Conservation (phyloP, 2,888 invertebrate genomes). For the Pogonocherus hispidulus region DNA sequence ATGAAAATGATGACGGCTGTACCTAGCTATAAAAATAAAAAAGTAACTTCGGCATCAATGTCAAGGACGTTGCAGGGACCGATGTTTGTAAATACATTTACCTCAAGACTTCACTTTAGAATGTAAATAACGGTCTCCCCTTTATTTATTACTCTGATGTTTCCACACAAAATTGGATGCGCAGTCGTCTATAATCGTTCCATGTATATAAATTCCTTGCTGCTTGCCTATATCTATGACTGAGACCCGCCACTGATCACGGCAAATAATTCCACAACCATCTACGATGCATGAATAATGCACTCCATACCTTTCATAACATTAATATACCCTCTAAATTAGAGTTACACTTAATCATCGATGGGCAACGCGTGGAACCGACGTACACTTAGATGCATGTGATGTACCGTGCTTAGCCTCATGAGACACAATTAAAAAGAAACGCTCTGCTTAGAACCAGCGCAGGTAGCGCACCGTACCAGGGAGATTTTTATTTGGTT, state of each 20-base stretch:
- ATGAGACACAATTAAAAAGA: conserved; percentile 31
- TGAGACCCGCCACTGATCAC: background rate
- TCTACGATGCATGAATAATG: background rate
- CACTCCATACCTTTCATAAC: background rate
- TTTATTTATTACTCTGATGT: too few relatives aligned
- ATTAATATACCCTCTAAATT: conserved; percentile 12
- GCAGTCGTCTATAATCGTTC: too few relatives aligned
- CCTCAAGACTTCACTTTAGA: too few relatives aligned
- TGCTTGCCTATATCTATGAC: background rate
- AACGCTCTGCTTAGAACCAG: conserved; percentile 32
- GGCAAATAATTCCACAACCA: too few relatives aligned
- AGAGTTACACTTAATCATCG: conserved; percentile 12
- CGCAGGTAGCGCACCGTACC: conserved; percentile 35
- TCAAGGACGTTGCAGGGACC: too few relatives aligned
- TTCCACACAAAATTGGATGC: too few relatives aligned
- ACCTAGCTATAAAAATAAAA: too few relatives aligned
- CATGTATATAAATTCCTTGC: too few relatives aligned
- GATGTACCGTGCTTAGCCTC: conserved; percentile 12
- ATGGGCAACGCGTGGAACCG: conserved; percentile 8
- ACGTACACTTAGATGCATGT: conserved; percentile 5
- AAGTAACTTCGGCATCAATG: too few relatives aligned
- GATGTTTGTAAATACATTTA: too few relatives aligned
- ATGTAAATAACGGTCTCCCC: too few relatives aligned
- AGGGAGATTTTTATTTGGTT: conserved; percentile 37
- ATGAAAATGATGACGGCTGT: too few relatives aligned